Conservation (phyloP, 2,113 vertebrate genomes). For the Archilochus colubris region DNA sequence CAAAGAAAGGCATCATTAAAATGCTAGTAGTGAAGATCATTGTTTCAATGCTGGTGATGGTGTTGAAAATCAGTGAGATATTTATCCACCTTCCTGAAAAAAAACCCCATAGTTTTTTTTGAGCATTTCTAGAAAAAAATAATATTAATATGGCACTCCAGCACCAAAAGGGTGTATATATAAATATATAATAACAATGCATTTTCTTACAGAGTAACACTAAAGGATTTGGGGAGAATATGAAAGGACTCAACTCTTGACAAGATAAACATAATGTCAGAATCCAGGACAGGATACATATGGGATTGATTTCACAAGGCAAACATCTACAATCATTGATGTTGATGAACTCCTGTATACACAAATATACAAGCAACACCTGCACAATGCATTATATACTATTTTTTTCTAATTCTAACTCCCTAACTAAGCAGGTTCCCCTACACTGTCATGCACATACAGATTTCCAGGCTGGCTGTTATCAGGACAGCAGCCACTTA, state of each 20-base stretch:
- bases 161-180: neutral
- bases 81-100: neutral
- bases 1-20: neutral
- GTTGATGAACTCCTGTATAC: neutral
- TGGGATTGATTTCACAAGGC: neutral
- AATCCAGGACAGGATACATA: neutral
- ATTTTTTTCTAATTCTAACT: neutral
- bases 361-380: neutral
- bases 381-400: neutral
- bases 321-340: neutral
- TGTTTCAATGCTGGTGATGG: neutral
- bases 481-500: neutral
- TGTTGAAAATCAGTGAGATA: neutral
- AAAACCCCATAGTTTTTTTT: neutral
- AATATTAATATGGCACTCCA: neutral
- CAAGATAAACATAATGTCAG: neutral
- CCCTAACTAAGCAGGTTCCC: neutral
- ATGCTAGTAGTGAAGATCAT: neutral
- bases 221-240: neutral
- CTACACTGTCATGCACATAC: fast-evolving
- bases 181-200: neutral
- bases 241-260: neutral
- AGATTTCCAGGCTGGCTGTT: neutral
- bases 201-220: neutral
- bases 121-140: neutral